A percentile compares a stretch with the other conserved stretches of the same genome.
Evolutionary conservation across 2,888 invertebrate species (phyloP).

Genomic region (Lymantria dispar): DNA sequence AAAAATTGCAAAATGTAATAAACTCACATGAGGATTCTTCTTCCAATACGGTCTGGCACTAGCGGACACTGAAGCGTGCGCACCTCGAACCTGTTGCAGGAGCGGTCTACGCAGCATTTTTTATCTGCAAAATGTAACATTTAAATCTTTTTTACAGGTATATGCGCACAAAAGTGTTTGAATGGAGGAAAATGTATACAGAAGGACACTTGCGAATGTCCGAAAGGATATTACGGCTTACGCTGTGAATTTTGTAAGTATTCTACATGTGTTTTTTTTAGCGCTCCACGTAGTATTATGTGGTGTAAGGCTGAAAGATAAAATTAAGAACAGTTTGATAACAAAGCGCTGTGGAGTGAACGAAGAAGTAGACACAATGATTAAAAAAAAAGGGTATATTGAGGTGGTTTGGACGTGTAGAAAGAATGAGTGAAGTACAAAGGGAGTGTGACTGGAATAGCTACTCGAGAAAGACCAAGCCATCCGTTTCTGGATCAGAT

Average conservation of each 20-base stretch:
- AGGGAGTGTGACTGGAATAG: too few species aligned
- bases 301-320: too few species aligned
- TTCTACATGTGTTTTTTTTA: background rate
- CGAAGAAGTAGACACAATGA: too few species aligned
- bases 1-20: background rate
- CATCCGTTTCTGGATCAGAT: too few species aligned
- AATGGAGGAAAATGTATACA: conserved; percentile 98
- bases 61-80: conserved; percentile 41
- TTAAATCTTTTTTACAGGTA: conserved; percentile 83
- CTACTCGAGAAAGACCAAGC: too few species aligned
- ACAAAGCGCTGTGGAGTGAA: too few species aligned
- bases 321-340: too few species aligned
- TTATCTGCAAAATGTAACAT: conserved; percentile 7
- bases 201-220: conserved; percentile 96
- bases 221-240: conserved; percentile 94
- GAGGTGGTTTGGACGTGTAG: too few species aligned
- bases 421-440: too few species aligned
- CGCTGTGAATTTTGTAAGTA: conserved; percentile 95
- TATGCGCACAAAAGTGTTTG: conserved; percentile 94
- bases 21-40: conserved; percentile 71
- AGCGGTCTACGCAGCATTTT: conserved; percentile 50
- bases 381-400: too few species aligned
- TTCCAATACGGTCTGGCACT: conserved; percentile 57
- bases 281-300: background rate
- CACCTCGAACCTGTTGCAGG: conserved; percentile 49